Evolutionary conservation across 2,888 invertebrate genomes (phyloP), one percentile per base, ranked within the genome.

Genomic region (Lasioglossum calceatum): DNA sequence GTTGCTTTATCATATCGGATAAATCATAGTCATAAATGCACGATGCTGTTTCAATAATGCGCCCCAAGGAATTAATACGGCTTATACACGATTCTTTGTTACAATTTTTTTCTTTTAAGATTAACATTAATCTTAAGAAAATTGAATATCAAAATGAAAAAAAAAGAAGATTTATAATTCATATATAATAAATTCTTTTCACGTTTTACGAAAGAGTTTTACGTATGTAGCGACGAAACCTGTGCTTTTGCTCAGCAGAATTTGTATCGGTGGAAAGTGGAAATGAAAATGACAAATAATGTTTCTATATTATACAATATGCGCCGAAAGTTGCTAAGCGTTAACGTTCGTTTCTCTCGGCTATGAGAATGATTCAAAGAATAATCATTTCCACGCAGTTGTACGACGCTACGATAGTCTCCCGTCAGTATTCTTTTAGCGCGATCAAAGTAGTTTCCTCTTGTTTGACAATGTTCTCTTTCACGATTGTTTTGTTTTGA

Each of bases 181-280:
- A 76, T 50, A 90, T 73, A 82, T 71, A 78, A 78, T 78, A 78
- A 91, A 91, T 88, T 79, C 67, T 84, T 88, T 78, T 82, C 90
- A 84, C 79, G 88, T 85, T 91, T 83, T 64, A 77, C 75, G 71
- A 79, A 75, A 81, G 81, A 82, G 79, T 91, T 89, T 91, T 90
- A 85, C 85, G 75, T 84, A 83, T 85, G 47, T 77, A 89, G 81
- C 32, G 78, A 79, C 82, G 73, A 84, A 89, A 86, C 79, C 87
- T 77, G 79, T 83, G 88, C 61, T 73, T 77, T 79, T 58, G 70
- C 76, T 82, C 54, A 58, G 47, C 82, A 64, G 36, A 70, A 36
- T 79, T 50, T 54, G 39, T 75, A 78, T 82, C 64, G 64, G 54
- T 73, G 23, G 8, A 75, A 73, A 76, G 61, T 73, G 23, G 5